Evolutionary conservation across 2,888 invertebrate species (phyloP), one percentile per base, ranked within the genome.

Genomic region (Panorpa germanica): DNA sequence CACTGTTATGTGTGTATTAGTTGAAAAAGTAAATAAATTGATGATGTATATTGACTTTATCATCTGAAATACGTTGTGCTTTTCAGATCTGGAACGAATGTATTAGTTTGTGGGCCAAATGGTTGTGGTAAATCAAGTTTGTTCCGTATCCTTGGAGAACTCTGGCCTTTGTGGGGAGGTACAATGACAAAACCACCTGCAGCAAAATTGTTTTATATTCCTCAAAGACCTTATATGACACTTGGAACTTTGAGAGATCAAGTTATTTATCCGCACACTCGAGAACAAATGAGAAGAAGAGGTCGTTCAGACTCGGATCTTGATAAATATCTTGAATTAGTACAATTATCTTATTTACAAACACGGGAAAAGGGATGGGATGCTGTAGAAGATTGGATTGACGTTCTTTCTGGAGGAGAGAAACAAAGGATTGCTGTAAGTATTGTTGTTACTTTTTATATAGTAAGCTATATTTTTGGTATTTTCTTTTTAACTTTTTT

Each of bases 71-170:
- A 11, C 14, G 19, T 28, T 28, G 15, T 4, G 12, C 2, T 17
- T 4, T 15, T n/a, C 10, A 66, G 72, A 40, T 90, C 91, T 0
- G 95, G 95, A 22, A 82, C 83, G 60, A 96, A 96, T 59, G 91
- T 96, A 1, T 55, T 96, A n/a, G 90, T 96, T 0, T 95, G 93
- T 50, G 96, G 96, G 0, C 96, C 96, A 3, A 98, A 98, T 52
- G 96, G 98, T 2, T 91, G 95, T 52, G 96, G 96, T 27, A 98
- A 98, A 55, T 90, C 90, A 31, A 95, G 93, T 2, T 63, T 98
- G 44, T 98, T 98, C 65, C 66, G 96, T 33, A 80, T 93, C 45
- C 65, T 98, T 9, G 96, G 96, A 25, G 95, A 91, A 63, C 57
- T 98, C 33, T 98, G 98, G 98, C 96, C 96, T 1, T 63, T 90